phyloP scores from a whole-genome alignment of 1,140 invertebrate genomes.

The Pogonognathellus flavescens region DNA sequence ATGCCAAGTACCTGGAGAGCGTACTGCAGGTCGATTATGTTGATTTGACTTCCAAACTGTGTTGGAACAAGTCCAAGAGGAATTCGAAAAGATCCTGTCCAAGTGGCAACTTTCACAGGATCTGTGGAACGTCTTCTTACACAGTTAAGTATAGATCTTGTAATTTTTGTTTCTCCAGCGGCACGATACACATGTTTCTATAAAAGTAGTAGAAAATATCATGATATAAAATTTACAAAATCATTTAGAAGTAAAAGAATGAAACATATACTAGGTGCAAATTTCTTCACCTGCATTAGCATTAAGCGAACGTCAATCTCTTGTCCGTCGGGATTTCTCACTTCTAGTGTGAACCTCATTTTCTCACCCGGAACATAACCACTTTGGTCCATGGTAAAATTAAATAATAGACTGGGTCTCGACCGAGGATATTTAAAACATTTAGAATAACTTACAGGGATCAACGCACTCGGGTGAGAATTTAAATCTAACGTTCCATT shows the following conservation, averaged over 20 bases:
- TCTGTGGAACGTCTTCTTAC: conserved; percentile 20
- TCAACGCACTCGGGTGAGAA: conserved; percentile 2
- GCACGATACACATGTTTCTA: conserved; percentile 35
- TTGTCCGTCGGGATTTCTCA: conserved; percentile 27
- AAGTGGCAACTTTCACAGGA: conserved; percentile 3
- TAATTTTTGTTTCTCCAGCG: conserved; percentile 25
- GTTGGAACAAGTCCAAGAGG: neutral
- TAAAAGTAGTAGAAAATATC: neutral
- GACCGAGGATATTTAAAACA: conserved; percentile 34
- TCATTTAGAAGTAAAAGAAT: no score
- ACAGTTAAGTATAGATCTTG: conserved; percentile 15
- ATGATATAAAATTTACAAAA: no score
- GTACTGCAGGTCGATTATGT: conserved; percentile 26
- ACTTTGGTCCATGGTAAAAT: conserved; percentile 38
- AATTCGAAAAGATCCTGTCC: conserved; percentile 16
- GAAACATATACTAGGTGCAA: no score
- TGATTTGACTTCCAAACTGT: conserved; percentile 23
- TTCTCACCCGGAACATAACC: conserved; percentile 19
- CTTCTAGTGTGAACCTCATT: conserved; percentile 14
- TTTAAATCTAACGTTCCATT: conserved; percentile 46
- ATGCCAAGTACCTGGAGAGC: neutral
- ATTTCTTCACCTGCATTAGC: conserved; percentile 15
- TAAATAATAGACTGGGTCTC: conserved; percentile 21
- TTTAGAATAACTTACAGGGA: conserved; percentile 30
- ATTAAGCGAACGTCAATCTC: conserved; percentile 37